Conservation (phyloP, 2,888 invertebrate genomes). For the Dugesia japonica region DNA sequence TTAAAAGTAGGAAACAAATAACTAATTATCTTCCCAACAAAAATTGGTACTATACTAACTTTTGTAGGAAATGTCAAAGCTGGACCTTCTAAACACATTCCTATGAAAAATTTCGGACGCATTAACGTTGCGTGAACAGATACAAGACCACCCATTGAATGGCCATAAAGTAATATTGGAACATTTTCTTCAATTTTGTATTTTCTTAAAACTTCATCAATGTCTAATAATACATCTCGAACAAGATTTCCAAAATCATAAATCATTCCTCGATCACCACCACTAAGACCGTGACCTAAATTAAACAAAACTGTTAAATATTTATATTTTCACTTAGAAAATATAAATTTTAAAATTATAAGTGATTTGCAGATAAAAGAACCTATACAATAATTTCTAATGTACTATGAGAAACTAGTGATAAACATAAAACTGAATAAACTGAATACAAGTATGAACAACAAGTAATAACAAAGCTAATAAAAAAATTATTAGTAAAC, state of each 20-base stretch:
- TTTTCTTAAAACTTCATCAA: conserved; percentile 41
- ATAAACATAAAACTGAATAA: no score
- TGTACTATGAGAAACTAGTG: no score
- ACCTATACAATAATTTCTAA: no score
- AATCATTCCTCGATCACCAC: conserved; percentile 45
- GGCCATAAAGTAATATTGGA: conserved; percentile 48
- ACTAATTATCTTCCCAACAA: not conserved
- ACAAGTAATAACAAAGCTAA: no score
- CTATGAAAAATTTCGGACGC: conserved; percentile 43
- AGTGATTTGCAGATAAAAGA: no score
- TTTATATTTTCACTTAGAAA: no score
- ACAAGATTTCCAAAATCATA: conserved; percentile 43
- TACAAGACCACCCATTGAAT: conserved; percentile 50
- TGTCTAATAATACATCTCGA: conserved; percentile 45
- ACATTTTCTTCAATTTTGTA: conserved; percentile 38
- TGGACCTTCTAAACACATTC: conserved; percentile 37
- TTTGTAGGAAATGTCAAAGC: not conserved
- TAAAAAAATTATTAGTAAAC: no score
- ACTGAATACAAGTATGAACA: no score
- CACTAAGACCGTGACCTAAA: conserved; percentile 48
- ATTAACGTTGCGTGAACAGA: conserved; percentile 42
- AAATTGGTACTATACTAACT: not conserved
- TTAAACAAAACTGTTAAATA: not conserved
- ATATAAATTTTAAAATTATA: no score
- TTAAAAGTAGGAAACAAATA: not conserved